Base-by-base conservation (phyloP, 2,113 vertebrate species). In the Silurus glanis region DNA sequence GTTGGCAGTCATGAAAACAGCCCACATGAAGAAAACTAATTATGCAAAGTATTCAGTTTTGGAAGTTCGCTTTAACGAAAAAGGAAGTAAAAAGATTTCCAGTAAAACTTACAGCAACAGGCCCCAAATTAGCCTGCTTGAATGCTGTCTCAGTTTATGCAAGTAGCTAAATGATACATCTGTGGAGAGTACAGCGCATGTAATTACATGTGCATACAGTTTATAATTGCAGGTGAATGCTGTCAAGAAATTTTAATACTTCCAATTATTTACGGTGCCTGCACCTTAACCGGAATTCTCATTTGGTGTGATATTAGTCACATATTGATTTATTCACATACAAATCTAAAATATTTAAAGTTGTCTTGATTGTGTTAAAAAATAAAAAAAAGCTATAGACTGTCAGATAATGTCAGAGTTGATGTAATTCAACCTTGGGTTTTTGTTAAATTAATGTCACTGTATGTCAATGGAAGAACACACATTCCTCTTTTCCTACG, bases 401-500 rank as follows among this genome's bases (percentile, higher is more conserved):
- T 61, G 17, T 47, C 56, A 45, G 16, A 59, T 16, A 21, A 12
- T 21, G 19, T 49, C 17, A 47, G 14, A 23, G 28, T 0, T 80
- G 56, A 61, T 47, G 45, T 61, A 47, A 2, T 80, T 59, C 45
- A 58, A 80, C 78, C 28, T 80, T 80, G 76, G 28, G 56, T 37
- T 80, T 62, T 80, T 80, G 16, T 25, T 59, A 59, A 80, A 80
- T 5, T 47, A 17, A 59, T 80, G 56, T 17, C 28, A 47, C 19
- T 23, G 28, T 5, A 61, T 80, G 78, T 19, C 78, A 45, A 9
- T 49, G 51, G 67, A 45, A 9, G 16, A 53, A 59, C 28, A 83
- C 16, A 53, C 47, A 62, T 55, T 16, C 53, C 58, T 64, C 80
- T 85, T 84, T 88, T 21, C 12, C 61, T 79, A 62, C 58, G 61